Conservation (phyloP, 2,113 vertebrate species). For the Illadopsis cleaveri region DNA sequence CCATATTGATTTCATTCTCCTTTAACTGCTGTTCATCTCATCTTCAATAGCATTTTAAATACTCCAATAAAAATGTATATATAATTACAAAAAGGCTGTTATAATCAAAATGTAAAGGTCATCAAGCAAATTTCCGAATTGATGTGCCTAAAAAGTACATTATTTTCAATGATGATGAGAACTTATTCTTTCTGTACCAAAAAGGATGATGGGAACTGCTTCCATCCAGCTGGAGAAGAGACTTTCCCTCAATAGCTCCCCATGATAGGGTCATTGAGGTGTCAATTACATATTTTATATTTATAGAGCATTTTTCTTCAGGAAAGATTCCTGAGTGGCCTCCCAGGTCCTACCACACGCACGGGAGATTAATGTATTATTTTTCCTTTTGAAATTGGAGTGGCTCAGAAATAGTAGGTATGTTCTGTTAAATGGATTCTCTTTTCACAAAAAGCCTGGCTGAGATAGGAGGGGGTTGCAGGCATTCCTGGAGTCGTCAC, state of each 20-base stretch:
- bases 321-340: background rate
- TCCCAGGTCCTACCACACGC: background rate
- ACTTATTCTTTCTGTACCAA: background rate
- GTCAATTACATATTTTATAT: conserved; percentile 5
- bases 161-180: background rate
- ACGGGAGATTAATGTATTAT: background rate
- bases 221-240: background rate
- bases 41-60: background rate
- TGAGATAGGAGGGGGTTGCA: background rate
- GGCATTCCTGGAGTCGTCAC: background rate
- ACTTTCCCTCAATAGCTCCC: background rate
- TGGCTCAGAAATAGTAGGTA: background rate
- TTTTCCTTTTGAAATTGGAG: background rate
- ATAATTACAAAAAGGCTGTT: background rate
- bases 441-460: background rate
- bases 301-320: conserved; percentile 13
- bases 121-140: background rate
- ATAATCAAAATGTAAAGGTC: background rate
- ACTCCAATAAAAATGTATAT: background rate
- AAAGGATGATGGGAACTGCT: background rate
- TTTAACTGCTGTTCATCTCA: background rate
- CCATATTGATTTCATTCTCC: background rate
- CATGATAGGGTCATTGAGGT: background rate
- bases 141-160: background rate
- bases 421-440: background rate